Conservation (phyloP, 2,888 invertebrate genomes). For the Zygogramma bicolorata region DNA sequence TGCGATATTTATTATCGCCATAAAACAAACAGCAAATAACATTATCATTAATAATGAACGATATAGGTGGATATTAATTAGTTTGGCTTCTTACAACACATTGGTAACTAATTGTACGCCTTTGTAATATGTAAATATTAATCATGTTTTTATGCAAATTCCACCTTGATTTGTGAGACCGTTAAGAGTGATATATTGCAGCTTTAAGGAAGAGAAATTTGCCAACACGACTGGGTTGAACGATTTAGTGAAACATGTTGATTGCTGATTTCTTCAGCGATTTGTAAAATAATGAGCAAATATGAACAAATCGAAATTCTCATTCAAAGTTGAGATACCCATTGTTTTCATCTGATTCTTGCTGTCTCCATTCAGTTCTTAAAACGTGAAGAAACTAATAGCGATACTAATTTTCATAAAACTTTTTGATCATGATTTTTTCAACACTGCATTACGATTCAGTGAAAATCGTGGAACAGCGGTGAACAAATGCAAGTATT, state of each 20-base stretch:
- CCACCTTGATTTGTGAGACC: constrained; percentile 34
- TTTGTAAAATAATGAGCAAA: neutral
- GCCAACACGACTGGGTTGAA: constrained; percentile 19
- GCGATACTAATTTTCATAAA: too few species aligned
- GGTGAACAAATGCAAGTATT: too few species aligned
- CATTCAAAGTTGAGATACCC: too few species aligned
- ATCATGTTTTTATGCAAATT: constrained; percentile 51
- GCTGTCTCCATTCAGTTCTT: too few species aligned
- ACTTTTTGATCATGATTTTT: too few species aligned
- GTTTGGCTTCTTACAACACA: constrained; percentile 53
- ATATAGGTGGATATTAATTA: constrained; percentile 37
- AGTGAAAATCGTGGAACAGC: too few species aligned
- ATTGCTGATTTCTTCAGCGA: constrained; percentile 13
- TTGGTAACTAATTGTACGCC: constrained; percentile 54
- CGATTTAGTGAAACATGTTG: constrained; percentile 32
- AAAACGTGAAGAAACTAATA: too few species aligned
- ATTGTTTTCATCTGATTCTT: too few species aligned
- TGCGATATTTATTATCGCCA: constrained; percentile 38
- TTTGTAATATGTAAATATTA: constrained; percentile 54
- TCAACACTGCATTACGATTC: too few species aligned
- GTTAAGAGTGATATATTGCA: constrained; percentile 36
- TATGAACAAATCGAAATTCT: neutral
- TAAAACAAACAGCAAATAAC: constrained; percentile 37
- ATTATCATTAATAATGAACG: constrained; percentile 26
- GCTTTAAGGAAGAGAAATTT: constrained; percentile 26